Evolutionary conservation across 2,113 vertebrate species (phyloP).

Genomic region (Saccopteryx bilineata): DNA sequence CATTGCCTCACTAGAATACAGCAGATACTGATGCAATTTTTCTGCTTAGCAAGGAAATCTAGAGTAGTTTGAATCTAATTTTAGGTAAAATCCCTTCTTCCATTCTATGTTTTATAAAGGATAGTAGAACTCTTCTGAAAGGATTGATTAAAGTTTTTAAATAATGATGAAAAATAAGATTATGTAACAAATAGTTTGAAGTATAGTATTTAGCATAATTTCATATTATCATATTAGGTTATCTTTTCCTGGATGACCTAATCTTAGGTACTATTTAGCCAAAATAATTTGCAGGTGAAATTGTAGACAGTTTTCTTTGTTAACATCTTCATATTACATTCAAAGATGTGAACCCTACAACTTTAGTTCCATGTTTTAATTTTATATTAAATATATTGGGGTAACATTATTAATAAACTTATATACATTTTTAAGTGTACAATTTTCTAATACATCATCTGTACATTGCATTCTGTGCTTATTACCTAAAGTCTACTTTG

Average conservation of each 20-base stretch:
- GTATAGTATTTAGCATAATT: neutral
- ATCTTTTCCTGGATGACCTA: neutral
- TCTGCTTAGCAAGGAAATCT: neutral
- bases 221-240: neutral
- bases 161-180: constrained; percentile 15
- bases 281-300: constrained; percentile 12
- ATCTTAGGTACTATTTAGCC: constrained; percentile 12
- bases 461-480: neutral
- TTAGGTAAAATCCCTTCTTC: neutral
- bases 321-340: neutral
- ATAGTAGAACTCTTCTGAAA: neutral
- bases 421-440: neutral
- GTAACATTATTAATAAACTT: neutral
- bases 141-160: neutral
- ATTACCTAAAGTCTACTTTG: neutral
- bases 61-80: neutral
- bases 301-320: neutral
- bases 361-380: neutral
- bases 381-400: neutral
- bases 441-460: neutral
- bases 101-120: neutral
- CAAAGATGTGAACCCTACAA: neutral
- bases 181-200: neutral
- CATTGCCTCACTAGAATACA: neutral
- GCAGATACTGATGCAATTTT: rapidly evolving